Evolutionary conservation across 1,140 invertebrate genomes (phyloP).

Genomic region (Eriocheir sinensis): DNA sequence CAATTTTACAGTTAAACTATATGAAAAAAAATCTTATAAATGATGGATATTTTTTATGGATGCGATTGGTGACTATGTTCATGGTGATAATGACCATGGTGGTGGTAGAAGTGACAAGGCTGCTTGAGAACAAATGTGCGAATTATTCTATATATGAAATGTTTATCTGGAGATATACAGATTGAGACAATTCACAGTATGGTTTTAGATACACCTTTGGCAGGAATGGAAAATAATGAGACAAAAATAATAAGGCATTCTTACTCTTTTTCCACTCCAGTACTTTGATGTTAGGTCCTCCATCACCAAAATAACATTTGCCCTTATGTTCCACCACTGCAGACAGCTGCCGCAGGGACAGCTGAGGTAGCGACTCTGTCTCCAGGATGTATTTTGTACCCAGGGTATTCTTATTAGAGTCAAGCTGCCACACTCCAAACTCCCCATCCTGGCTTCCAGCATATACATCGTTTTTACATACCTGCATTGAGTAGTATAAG

Average conservation of each 20-base stretch:
- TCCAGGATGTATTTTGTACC: constrained; percentile 42
- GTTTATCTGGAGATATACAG: no score
- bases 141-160: no score
- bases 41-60: no score
- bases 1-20: no score
- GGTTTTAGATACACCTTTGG: no score
- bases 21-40: no score
- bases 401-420: background rate
- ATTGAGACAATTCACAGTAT: no score
- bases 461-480: constrained; percentile 43
- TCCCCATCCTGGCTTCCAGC: constrained; percentile 60
- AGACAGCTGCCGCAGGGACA: constrained; percentile 19
- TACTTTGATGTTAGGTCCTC: constrained; percentile 65
- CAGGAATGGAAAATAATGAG: no score
- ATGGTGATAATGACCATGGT: no score
- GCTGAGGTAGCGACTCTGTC: constrained; percentile 7
- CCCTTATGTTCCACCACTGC: background rate
- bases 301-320: constrained; percentile 43
- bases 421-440: constrained; percentile 43
- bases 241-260: background rate
- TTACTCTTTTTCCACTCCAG: constrained; percentile 61
- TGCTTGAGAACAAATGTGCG: no score
- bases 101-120: no score
- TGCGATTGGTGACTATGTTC: no score
- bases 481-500: background rate